These are phyloP conservation scores for Philaethria dido DNA, from an alignment of 2,888 invertebrate species.

Conservation along the genomic window DNA sequence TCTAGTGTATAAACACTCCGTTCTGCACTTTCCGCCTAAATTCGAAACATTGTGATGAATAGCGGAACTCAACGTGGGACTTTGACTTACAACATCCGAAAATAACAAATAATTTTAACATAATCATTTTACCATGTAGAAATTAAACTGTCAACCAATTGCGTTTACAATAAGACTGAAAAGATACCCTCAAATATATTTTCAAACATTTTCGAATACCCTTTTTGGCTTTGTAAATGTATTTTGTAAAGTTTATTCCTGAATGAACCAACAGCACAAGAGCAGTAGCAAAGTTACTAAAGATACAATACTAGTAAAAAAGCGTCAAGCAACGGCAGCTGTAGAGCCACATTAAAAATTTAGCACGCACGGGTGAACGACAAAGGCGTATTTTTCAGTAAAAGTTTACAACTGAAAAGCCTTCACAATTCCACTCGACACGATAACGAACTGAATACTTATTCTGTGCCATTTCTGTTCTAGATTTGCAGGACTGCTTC, in stretches of 20 bases:
- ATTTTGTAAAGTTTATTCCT: neutral
- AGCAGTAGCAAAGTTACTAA: neutral
- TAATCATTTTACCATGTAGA: too few species aligned
- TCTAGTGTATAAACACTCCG: too few species aligned
- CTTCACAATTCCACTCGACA: constrained; percentile 49
- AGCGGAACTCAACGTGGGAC: too few species aligned
- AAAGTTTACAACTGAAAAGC: constrained; percentile 46
- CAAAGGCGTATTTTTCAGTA: constrained; percentile 46
- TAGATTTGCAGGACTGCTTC: constrained; percentile 20
- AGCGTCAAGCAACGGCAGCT: constrained; percentile 5
- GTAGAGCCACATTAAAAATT: constrained; percentile 38
- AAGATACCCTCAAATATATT: too few species aligned
- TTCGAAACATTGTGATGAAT: too few species aligned
- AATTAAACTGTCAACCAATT: too few species aligned
- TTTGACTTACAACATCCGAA: too few species aligned
- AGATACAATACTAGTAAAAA: constrained; percentile 8
- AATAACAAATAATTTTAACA: too few species aligned
- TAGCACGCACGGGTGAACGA: constrained; percentile 38
- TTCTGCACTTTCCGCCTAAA: too few species aligned
- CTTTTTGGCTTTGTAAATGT: neutral
- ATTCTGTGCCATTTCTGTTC: constrained; percentile 33
- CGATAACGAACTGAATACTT: constrained; percentile 43
- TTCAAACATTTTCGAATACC: neutral
- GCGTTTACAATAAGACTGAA: too few species aligned
- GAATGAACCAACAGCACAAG: neutral